These are phyloP conservation scores for Mormyrops boulengeri DNA, from an alignment of 2,797 vertebrate species.

Conservation along the genomic window DNA sequence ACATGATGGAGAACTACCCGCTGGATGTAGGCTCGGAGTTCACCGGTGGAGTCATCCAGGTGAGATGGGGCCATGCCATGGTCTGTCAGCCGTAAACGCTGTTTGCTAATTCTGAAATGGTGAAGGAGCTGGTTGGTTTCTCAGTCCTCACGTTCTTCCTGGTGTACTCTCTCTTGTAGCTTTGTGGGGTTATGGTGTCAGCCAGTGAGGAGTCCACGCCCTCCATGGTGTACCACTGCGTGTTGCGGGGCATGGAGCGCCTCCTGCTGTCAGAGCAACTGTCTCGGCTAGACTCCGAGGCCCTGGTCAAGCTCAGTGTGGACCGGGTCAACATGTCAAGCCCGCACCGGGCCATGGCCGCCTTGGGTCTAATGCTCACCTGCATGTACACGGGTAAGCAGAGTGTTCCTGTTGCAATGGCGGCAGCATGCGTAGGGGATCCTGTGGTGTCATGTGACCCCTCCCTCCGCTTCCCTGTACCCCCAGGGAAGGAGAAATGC, in stretches of 20 bases:
- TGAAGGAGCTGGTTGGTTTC: not conserved
- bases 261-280: slow-evolving; percentile 92
- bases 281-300: slow-evolving; percentile 83
- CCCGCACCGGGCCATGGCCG: slow-evolving; percentile 93
- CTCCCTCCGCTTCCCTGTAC: not conserved
- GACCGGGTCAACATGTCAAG: slow-evolving; percentile 93
- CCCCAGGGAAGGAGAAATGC: slow-evolving; percentile 88
- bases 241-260: slow-evolving; percentile 87
- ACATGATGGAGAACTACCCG: slow-evolving; percentile 97
- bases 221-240: slow-evolving; percentile 88
- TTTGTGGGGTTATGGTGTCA: slow-evolving; percentile 90
- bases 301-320: slow-evolving; percentile 90
- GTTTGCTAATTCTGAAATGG: not conserved
- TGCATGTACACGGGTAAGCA: slow-evolving; percentile 97
- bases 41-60: slow-evolving; percentile 89
- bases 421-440: not conserved
- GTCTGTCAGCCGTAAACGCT: not conserved
- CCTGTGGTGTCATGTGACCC: not conserved
- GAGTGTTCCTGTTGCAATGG: not conserved
- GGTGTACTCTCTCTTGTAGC: slow-evolving; percentile 48
- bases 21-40: slow-evolving; percentile 92
- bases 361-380: slow-evolving; percentile 94
- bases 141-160: not conserved
- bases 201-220: slow-evolving; percentile 89
- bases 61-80: slow-evolving; percentile 34